phyloP scores from a whole-genome alignment of 2,797 vertebrate genomes.

The Chloroceryle amazona region DNA sequence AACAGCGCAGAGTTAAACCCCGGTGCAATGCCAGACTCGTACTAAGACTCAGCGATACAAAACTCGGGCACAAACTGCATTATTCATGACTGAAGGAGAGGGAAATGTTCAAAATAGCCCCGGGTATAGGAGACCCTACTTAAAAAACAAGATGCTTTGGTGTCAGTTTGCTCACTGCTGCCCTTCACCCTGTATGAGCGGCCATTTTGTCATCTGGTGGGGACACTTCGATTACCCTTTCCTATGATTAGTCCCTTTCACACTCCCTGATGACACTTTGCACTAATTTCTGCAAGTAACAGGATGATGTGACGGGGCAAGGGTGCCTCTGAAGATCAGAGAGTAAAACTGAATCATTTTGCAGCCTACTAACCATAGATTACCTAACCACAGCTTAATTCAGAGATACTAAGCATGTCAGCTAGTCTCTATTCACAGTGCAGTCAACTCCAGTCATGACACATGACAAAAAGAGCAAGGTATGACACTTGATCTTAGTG shows the following conservation, averaged over 20 bases:
- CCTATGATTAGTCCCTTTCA: accelerated
- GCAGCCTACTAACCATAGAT: not conserved
- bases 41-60: not conserved
- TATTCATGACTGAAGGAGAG: too few species aligned
- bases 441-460: not conserved
- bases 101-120: not conserved
- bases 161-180: not conserved
- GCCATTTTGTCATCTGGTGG: not conserved
- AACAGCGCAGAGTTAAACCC: not conserved
- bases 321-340: not conserved
- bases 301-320: not conserved
- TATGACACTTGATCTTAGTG: not conserved
- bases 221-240: not conserved
- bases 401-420: not conserved
- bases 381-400: too few species aligned
- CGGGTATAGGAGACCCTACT: accelerated
- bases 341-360: not conserved
- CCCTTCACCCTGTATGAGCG: accelerated
- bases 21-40: accelerated
- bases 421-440: not conserved
- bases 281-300: not conserved
- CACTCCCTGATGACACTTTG: not conserved
- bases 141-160: not conserved
- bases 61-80: accelerated
- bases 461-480: not conserved